Conservation (phyloP, 2,888 invertebrate genomes). For the Drosophila stalkeri region DNA sequence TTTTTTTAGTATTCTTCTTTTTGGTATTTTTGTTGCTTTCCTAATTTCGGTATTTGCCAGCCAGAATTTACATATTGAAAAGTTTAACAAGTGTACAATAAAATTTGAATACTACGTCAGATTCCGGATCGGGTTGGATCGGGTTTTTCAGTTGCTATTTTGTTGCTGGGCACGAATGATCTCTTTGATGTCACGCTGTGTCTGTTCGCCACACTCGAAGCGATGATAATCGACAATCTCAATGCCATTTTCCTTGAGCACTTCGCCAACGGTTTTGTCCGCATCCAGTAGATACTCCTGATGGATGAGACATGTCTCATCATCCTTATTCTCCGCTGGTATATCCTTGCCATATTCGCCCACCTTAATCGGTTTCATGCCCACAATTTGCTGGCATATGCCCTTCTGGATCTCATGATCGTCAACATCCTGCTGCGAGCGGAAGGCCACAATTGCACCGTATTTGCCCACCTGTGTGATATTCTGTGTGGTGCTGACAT, state of each 20-base stretch:
- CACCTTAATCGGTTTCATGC: constrained; percentile 92
- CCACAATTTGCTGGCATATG: constrained; percentile 97
- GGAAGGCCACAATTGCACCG: constrained; percentile 92
- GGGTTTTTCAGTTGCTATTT: constrained; percentile 57
- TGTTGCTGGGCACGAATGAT: constrained; percentile 73
- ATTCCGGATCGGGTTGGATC: not conserved
- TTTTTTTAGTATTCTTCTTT: constrained; percentile 27
- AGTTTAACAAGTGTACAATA: constrained; percentile 56
- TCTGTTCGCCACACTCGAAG: constrained; percentile 93
- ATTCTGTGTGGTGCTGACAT: constrained; percentile 80
- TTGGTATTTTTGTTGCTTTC: constrained; percentile 15
- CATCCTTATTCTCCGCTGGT: constrained; percentile 88
- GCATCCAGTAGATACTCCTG: constrained; percentile 95
- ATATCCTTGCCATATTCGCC: constrained; percentile 88
- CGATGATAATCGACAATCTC: constrained; percentile 93
- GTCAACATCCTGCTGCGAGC: constrained; percentile 84
- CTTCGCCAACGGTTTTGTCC: constrained; percentile 89
- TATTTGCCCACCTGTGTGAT: constrained; percentile 91
- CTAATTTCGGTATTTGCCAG: constrained; percentile 24
- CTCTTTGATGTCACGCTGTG: constrained; percentile 63
- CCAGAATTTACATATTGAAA: constrained; percentile 16
- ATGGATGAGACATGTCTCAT: constrained; percentile 92
- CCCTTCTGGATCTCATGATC: constrained; percentile 87
- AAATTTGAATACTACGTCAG: constrained; percentile 33
- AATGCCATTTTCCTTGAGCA: constrained; percentile 88